A percentile compares a stretch with the other conserved stretches of the same genome.
Evolutionary conservation across 2,113 vertebrate species (phyloP).

Genomic region (Festucalex cinctus): DNA sequence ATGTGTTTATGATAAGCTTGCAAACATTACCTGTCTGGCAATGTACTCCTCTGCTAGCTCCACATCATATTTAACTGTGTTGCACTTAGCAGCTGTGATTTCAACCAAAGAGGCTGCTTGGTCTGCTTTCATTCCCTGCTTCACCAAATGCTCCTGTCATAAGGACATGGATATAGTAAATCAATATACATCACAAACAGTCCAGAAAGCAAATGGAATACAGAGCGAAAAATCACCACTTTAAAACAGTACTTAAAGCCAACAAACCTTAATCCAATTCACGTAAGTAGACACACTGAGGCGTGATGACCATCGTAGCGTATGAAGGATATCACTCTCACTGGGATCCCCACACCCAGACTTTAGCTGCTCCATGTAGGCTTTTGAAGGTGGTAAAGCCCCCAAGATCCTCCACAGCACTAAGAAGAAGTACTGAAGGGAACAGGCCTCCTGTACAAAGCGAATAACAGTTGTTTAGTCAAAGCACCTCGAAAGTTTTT

Average conservation of each 20-base stretch:
- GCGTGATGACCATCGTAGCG: conserved; percentile 92
- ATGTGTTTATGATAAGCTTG: neutral
- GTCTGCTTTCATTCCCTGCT: conserved; percentile 93
- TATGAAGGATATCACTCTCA: conserved; percentile 94
- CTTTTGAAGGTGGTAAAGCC: conserved; percentile 88
- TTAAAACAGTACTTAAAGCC: neutral
- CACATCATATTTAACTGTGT: conserved; percentile 89
- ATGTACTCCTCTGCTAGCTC: conserved; percentile 97
- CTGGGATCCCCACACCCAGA: conserved; percentile 81
- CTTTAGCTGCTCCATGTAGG: conserved; percentile 88
- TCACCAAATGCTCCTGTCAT: conserved; percentile 85
- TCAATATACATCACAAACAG: conserved; percentile 1
- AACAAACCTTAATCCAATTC: conserved; percentile 89
- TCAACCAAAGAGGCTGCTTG: conserved; percentile 84
- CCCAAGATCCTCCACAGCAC: conserved; percentile 94
- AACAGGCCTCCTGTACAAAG: conserved; percentile 87
- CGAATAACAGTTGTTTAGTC: neutral
- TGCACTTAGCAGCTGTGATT: conserved; percentile 82
- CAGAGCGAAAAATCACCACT: neutral
- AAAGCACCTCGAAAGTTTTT: neutral
- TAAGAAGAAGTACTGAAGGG: conserved; percentile 94
- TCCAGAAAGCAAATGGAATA: conserved; percentile 1
- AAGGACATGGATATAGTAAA: neutral
- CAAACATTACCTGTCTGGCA: conserved; percentile 82
- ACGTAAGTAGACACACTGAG: conserved; percentile 84